These are phyloP conservation scores for Chromoteleia sp. DNA, from an alignment of 2,888 invertebrate species.

Conservation along the genomic window DNA sequence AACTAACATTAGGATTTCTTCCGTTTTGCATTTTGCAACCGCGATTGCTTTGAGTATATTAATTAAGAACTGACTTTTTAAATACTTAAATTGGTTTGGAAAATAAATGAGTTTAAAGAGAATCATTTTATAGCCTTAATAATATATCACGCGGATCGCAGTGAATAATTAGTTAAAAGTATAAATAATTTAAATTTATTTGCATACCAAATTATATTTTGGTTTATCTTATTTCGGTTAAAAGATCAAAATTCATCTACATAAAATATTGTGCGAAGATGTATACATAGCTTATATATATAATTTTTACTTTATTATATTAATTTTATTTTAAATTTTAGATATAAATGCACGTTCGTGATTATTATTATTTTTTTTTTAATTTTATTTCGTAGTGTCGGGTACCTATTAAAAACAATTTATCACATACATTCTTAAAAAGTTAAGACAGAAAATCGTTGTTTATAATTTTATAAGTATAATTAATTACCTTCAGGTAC, in stretches of 20 bases:
- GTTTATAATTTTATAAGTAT: no score
- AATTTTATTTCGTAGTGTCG: no score
- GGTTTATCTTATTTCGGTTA: background rate
- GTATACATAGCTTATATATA: no score
- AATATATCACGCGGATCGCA: background rate
- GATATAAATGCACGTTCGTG: no score
- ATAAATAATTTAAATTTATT: conserved; percentile 20
- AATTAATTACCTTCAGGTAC: no score
- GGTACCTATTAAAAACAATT: no score
- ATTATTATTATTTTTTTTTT: no score
- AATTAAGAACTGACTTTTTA: background rate
- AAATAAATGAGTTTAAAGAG: background rate
- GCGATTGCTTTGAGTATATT: background rate
- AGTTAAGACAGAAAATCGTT: no score
- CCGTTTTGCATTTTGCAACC: no score
- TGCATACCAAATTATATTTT: conserved; percentile 2
- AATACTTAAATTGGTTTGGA: conserved; percentile 8
- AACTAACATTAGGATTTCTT: no score
- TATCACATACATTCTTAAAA: no score
- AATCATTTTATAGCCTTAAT: conserved; percentile 1
- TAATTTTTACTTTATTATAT: background rate
- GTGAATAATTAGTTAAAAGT: background rate
- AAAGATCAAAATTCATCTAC: conserved; percentile 7
- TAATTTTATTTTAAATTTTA: background rate
- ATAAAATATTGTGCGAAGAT: background rate